Conservation (phyloP, 2,113 vertebrate genomes). For the Camarhynchus parvulus region DNA sequence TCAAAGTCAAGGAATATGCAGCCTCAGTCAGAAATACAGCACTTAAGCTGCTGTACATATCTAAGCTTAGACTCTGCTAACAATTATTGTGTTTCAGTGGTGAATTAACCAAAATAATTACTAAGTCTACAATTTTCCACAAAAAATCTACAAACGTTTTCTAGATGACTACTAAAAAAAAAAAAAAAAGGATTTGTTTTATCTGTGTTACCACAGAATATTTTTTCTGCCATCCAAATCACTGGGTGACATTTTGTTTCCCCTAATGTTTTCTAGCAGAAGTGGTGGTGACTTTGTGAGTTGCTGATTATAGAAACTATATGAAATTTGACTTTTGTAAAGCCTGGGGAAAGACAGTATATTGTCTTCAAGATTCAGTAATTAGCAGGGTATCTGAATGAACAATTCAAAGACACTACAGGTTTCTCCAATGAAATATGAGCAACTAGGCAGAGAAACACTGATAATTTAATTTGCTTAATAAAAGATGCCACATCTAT, state of each 20-base stretch:
- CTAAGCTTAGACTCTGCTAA: not conserved
- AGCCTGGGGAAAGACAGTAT: not conserved
- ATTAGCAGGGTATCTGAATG: constrained; percentile 7
- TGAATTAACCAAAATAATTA: not conserved
- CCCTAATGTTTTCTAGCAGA: not conserved
- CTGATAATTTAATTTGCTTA: not conserved
- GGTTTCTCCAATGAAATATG: not conserved
- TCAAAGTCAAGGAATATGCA: not conserved
- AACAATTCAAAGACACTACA: not conserved
- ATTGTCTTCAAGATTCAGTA: not conserved
- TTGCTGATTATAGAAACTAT: not conserved
- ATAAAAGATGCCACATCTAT: not conserved
- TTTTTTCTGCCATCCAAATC: not conserved
- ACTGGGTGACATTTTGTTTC: not conserved
- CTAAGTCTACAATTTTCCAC: not conserved
- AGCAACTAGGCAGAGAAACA: not conserved
- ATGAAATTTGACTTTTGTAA: not conserved
- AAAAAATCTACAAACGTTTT: not conserved
- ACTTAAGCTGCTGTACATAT: not conserved
- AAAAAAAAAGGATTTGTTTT: not conserved
- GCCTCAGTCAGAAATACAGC: not conserved
- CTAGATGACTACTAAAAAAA: not conserved
- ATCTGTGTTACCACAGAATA: not conserved
- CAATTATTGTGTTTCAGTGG: not conserved
- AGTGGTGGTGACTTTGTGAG: not conserved